Evolutionary conservation across 2,797 vertebrate genomes (phyloP), one percentile per base, ranked within the genome.

Genomic region (Spheniscus humboldti): DNA sequence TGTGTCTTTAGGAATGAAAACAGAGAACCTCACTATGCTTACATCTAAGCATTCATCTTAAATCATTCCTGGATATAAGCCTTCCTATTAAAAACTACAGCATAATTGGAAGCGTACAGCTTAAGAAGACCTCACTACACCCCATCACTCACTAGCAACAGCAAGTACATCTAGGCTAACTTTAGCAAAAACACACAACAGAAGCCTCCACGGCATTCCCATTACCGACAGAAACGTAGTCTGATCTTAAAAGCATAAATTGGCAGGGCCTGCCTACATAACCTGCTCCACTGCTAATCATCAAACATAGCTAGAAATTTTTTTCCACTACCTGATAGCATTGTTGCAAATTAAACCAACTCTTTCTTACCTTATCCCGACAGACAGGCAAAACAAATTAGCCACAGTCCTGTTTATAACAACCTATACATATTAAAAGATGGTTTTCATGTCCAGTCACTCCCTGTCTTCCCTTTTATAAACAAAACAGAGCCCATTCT

Each of bases 151-250:
- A 43, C 30, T 47, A 15, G 64, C 64, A 86, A 30, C 71, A 85
- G 35, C 5, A 55, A 82, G 33, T 11, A 25, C 18, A 59, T 19
- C 10, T 18, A 69, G 37, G 50, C 35, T 50, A 87, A 64, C 75
- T 85, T 85, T 6, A 93, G 53, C 18, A 53, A 43, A 80, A 62
- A 5, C 33, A 24, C 13, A 59, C 27, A 67, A 31, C 56, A 41
- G 18, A 39, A 85, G 11, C 35, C 79, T 78, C 59, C 47, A 6
- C 5, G 25, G 31, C 52, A 60, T 76, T 56, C 33, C 60, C 10
- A 19, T 17, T 31, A 31, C 63, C 0, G 0, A 22, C 0, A 66
- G 35, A 18, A 87, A 41, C 0, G 0, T 3, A 67, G 13, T 7
- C 71, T 43, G 23, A 64, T 39, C 30, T 52, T 5, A 0, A 85